Percentiles rank a stretch among this genome's conserved stretches.
phyloP scores from a whole-genome alignment of 1,140 invertebrate genomes.

The Drosophila miranda region DNA sequence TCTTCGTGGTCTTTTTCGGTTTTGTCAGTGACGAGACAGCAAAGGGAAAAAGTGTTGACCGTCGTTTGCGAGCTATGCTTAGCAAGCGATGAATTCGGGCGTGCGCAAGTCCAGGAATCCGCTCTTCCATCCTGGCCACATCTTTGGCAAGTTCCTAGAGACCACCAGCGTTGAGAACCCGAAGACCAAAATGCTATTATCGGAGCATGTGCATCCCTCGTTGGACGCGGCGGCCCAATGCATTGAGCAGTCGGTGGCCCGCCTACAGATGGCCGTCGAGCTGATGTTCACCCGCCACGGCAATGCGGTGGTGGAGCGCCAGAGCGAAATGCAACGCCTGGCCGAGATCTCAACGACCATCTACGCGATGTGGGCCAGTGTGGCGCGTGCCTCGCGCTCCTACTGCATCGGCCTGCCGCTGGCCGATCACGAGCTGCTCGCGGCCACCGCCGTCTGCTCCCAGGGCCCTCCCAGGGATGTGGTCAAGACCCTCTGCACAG shows the following conservation, averaged over 20 bases:
- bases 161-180: conserved; percentile 82
- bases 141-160: conserved; percentile 83
- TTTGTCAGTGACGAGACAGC: no score
- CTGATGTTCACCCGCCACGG: conserved; percentile 84
- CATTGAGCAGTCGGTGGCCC: conserved; percentile 85
- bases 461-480: conserved; percentile 82
- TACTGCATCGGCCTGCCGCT: conserved; percentile 89
- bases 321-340: conserved; percentile 89
- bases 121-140: conserved; percentile 84
- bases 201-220: conserved; percentile 86
- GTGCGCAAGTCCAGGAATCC: conserved; percentile 87
- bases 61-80: no score
- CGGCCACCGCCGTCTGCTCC: conserved; percentile 84
- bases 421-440: conserved; percentile 86
- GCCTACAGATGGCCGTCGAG: conserved; percentile 84
- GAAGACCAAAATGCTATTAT: conserved; percentile 83
- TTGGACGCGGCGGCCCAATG: conserved; percentile 81
- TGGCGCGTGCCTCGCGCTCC: conserved; percentile 88
- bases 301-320: conserved; percentile 85
- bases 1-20: no score
- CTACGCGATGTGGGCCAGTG: conserved; percentile 89
- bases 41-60: no score
- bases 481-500: conserved; percentile 75
- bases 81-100: conserved; percentile 81
- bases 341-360: conserved; percentile 90